Evolutionary conservation across 2,888 invertebrate genomes (phyloP).

Genomic region (Lepeophtheirus nordmannii): DNA sequence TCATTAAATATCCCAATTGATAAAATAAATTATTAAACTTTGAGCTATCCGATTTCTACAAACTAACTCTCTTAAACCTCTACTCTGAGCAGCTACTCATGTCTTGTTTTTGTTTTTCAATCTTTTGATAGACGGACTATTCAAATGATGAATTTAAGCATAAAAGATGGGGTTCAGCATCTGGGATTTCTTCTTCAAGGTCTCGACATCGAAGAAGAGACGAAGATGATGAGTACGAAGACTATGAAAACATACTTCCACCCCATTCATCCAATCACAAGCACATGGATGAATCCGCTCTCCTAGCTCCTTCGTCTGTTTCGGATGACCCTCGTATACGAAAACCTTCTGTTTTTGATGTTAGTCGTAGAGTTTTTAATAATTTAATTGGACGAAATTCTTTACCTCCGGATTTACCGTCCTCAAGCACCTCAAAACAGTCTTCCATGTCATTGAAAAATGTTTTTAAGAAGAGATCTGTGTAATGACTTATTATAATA

Average conservation of each 20-base stretch:
- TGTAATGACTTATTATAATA: too few species aligned
- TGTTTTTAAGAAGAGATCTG: conserved; percentile 6
- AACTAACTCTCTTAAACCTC: neutral
- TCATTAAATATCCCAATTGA: too few species aligned
- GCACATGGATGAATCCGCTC: neutral
- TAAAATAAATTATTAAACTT: too few species aligned
- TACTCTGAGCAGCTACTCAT: neutral
- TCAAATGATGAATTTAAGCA: too few species aligned
- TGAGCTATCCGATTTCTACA: neutral
- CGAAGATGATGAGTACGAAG: too few species aligned
- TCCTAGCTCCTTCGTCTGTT: neutral
- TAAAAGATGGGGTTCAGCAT: too few species aligned
- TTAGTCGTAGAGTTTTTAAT: neutral
- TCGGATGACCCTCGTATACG: neutral
- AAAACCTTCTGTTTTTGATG: neutral
- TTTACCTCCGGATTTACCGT: conserved; percentile 1
- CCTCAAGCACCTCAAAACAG: neutral
- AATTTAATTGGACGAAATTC: neutral
- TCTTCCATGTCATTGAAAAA: conserved; percentile 1
- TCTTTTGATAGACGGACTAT: neutral
- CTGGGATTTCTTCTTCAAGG: too few species aligned
- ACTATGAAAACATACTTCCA: neutral
- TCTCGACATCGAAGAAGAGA: too few species aligned
- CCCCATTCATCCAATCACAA: neutral
- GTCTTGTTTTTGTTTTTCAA: neutral